phyloP scores from a whole-genome alignment of 64 coral and sea anemone genomes.

The Astreopora myriophthalma region DNA sequence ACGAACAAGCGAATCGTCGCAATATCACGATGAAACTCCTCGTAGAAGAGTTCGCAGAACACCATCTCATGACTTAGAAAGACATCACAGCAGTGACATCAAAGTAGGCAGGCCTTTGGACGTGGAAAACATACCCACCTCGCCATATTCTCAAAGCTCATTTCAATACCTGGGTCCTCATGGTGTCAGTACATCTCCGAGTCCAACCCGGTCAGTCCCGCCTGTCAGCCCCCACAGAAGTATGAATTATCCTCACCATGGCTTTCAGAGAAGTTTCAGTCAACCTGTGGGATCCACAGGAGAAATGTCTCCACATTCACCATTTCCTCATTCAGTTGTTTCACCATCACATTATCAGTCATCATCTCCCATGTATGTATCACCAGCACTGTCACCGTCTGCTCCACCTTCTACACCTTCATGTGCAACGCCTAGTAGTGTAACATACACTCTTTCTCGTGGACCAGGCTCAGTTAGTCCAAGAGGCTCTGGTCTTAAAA shows the following conservation, averaged over 20 bases:
- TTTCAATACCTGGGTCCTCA: constrained; percentile 71
- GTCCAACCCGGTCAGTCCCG: constrained; percentile 57
- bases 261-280: constrained; percentile 52
- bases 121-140: constrained; percentile 86
- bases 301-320: constrained; percentile 74
- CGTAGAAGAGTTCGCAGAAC: constrained; percentile 93
- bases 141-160: constrained; percentile 78
- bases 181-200: constrained; percentile 27
- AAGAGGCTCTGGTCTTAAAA: constrained; percentile 18
- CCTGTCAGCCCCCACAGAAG: constrained; percentile 83
- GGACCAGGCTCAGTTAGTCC: constrained; percentile 64
- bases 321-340: constrained; percentile 80
- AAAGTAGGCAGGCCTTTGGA: constrained; percentile 74
- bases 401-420: constrained; percentile 80
- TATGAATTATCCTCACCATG: constrained; percentile 55
- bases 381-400: constrained; percentile 73
- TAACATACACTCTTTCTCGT: constrained; percentile 64
- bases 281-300: constrained; percentile 68
- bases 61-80: constrained; percentile 87
- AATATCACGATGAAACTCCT: constrained; percentile 98
- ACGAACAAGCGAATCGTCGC: constrained; percentile 93
- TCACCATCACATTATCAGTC: constrained; percentile 87
- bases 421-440: constrained; percentile 84
- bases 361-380: constrained; percentile 74
- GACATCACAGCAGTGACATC: constrained; percentile 80